Conservation (phyloP, 2,797 vertebrate species). For the Acropternis orthonyx region DNA sequence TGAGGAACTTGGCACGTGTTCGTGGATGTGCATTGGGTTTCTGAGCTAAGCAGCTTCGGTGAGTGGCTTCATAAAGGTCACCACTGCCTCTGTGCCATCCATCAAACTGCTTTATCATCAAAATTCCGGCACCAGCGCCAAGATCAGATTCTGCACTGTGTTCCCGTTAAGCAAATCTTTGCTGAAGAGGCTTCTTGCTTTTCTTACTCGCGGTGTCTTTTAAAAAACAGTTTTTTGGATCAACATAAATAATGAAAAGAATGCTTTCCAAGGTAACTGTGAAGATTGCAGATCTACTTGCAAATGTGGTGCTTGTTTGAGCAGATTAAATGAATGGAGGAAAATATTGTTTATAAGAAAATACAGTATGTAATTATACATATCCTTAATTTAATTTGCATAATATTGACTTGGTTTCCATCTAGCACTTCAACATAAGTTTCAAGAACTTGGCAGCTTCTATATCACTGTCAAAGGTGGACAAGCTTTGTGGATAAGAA, state of each 20-base stretch:
- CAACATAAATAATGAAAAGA: background rate
- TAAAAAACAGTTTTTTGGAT: background rate
- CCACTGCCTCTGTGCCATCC: fast-evolving
- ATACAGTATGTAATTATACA: fast-evolving
- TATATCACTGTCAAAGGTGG: background rate
- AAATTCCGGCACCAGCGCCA: background rate
- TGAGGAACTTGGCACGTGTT: background rate
- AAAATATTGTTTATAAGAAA: background rate
- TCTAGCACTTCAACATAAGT: background rate
- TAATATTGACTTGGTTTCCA: background rate
- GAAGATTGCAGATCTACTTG: background rate
- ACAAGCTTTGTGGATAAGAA: background rate
- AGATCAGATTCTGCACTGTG: background rate
- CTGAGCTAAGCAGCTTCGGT: background rate
- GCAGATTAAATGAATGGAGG: background rate
- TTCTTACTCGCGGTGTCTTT: fast-evolving
- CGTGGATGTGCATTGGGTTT: fast-evolving
- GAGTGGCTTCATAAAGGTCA: background rate
- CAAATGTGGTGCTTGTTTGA: background rate
- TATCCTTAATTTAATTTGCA: background rate
- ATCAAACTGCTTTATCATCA: background rate
- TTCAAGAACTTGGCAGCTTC: background rate
- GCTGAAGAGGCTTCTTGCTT: background rate
- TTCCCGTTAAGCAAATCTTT: background rate
- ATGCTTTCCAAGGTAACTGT: background rate